Evolutionary conservation across 64 coral and sea anemone genomes (phyloP), one percentile per base, ranked within the genome.

Genomic region (Dendronephthya gigantea): DNA sequence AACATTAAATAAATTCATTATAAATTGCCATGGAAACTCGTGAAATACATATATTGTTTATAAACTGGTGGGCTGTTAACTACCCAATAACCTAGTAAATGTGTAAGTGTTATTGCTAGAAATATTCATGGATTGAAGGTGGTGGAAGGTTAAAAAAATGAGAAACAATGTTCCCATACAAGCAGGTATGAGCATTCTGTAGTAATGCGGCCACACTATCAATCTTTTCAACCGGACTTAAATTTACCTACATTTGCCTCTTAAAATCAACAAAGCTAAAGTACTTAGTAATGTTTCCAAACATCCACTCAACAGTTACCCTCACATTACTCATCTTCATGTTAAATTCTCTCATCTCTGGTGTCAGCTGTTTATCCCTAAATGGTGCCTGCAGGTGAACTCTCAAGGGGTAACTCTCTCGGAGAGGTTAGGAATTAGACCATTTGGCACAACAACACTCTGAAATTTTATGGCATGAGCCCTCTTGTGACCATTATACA

Each of bases 251-350:
- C 48, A 56, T 28, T 34, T 59, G 50, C 33, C 33, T 65, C 34
- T 85, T 84, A 34, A 84, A 84, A 16, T 84, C 83, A 2, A 84
- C 40, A 51, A 84, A 84, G 36, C 50, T 85, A 23, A 62, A 85
- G 27, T 85, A 85, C 14, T 85, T 85, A 13, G 50, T 45, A 34
- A 85, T 85, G 38, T 85, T 50, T 9, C 84, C 48, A 62, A 85
- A 85, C 50, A 85, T 40, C 84, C 47, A 85, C 50, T 85, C 84
- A 12, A 85, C 82, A 59, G 51, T 62, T 2, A 65, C 51, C n/a
- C 51, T 22, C 2, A 85, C 84, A 35, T 85, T 12, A 68, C 84
- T 85, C 84, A 85, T 85, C n/a, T 32, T 7, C 55, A 19, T 55
- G 48, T 85, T 85, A 17, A 51, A 83, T 8, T 39, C 82, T 40